These are phyloP conservation scores for Nomia melanderi DNA, from an alignment of 1,140 invertebrate species.

Conservation along the genomic window DNA sequence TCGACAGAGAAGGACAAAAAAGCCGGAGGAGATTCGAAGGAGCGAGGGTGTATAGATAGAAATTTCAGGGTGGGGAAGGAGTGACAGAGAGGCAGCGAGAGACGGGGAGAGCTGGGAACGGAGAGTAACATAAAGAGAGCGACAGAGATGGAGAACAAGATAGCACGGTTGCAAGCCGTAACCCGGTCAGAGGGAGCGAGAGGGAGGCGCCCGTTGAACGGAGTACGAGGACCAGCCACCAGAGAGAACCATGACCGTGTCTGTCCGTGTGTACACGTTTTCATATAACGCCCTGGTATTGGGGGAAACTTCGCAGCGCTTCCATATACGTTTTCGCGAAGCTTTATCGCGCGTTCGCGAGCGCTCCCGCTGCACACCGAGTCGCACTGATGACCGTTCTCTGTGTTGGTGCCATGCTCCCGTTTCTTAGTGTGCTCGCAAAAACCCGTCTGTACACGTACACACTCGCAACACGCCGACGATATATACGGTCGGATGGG, in stretches of 20 bases:
- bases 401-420: slow-evolving; percentile 14
- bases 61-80: slow-evolving; percentile 13
- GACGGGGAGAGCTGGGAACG: not conserved
- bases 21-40: not conserved
- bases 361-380: not conserved
- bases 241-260: slow-evolving; percentile 5
- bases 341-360: slow-evolving; percentile 23
- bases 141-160: not conserved
- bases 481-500: not conserved
- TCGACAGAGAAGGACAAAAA: slow-evolving; percentile 29
- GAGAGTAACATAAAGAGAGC: not conserved
- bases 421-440: slow-evolving; percentile 26
- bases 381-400: not conserved
- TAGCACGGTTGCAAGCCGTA: slow-evolving; percentile 52
- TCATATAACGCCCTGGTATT: slow-evolving; percentile 5
- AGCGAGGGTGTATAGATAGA: slow-evolving; percentile 13
- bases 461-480: not conserved
- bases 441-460: slow-evolving; percentile 23
- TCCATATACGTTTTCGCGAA: slow-evolving; percentile 24
- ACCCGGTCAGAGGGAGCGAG: slow-evolving; percentile 59
- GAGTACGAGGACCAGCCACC: slow-evolving; percentile 15
- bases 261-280: slow-evolving; percentile 33
- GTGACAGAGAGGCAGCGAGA: slow-evolving; percentile 15
- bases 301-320: slow-evolving; percentile 37
- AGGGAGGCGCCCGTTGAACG: not conserved